Evolutionary conservation across 2,888 invertebrate species (phyloP), one percentile per base, ranked within the genome.

Genomic region (Oscheius sp.): DNA sequence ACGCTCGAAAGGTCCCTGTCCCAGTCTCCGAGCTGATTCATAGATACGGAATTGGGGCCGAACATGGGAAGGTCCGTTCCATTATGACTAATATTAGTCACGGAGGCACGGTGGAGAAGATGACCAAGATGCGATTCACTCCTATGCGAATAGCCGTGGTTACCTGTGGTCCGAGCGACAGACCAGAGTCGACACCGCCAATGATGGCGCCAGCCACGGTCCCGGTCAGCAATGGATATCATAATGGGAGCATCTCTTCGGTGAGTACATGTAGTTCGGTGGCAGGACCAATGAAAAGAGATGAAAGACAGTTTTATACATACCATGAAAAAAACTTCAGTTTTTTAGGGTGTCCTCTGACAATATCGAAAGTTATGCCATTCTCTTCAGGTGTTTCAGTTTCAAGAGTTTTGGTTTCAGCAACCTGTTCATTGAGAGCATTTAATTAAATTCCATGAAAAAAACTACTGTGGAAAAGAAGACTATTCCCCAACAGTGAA

Each of bases 131-230:
- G 42, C 78, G 76, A 68, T 87, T 87, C 73, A 88, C 86, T 5
- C 86, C 87, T 1, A 81, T 87, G 74, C 77, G 87, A 4, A 86
- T 87, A n/a, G 87, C 87, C 11, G 87, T 87, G 1, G 87, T 87
- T 65, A 57, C 78, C 33, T 73, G 75, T 42, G 53, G 70, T 7
- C n/a, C 48, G n/a, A 29, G 48, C 10, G 63, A 63, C 10, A 10
- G 11, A 3, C 0, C 35, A 7, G 60, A 63, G 21, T 29, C 63
- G 21, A 73, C 59, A n/a, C 66, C 66, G 11, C 13, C 60, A 55
- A 53, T 51, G 50, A 35, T 71, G n/a, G 42, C 70, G 62, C 55
- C 73, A 2, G 51, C 60, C 7, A 42, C 55, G 9, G 29, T 48
- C 4, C 10, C 71, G 7, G 51, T 55, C 13, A 57, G 13, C 37